These are phyloP conservation scores for Platycercus adscitus DNA, from an alignment of 2,113 vertebrate species.

Conservation along the genomic window DNA sequence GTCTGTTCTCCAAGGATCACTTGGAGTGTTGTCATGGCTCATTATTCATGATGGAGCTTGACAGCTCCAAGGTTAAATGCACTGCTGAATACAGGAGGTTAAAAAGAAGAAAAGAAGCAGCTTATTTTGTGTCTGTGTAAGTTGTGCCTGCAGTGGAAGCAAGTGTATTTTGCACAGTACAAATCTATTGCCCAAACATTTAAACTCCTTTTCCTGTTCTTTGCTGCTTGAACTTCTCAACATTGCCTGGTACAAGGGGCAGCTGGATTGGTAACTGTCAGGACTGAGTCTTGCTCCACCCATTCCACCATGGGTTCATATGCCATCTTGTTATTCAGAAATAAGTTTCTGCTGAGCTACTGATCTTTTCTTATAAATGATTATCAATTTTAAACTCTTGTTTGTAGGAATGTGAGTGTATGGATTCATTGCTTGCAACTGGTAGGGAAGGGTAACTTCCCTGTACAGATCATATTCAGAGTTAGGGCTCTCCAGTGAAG, in stretches of 20 bases:
- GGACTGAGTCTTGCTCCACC: background rate
- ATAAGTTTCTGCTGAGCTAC: background rate
- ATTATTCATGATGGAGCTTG: constrained; percentile 67
- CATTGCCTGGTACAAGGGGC: background rate
- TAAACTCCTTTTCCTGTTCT: background rate
- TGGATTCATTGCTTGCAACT: background rate
- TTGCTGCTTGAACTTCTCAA: background rate
- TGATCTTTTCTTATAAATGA: background rate
- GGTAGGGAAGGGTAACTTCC: background rate
- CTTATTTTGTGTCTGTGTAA: constrained; percentile 15
- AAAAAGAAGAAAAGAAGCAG: background rate
- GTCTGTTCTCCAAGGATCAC: constrained; percentile 56
- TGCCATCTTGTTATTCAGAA: background rate
- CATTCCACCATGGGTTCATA: background rate
- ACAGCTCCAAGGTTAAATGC: constrained; percentile 67
- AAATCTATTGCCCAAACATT: background rate
- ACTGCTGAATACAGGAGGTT: constrained; percentile 9
- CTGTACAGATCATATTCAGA: background rate
- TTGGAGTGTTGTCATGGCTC: constrained; percentile 58
- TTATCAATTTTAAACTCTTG: background rate
- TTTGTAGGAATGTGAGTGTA: background rate
- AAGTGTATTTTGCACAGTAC: background rate
- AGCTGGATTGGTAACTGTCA: background rate
- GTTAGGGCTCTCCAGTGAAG: background rate
- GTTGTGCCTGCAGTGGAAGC: background rate